phyloP scores from a whole-genome alignment of 2,113 vertebrate species.

The Boleophthalmus pectinirostris region DNA sequence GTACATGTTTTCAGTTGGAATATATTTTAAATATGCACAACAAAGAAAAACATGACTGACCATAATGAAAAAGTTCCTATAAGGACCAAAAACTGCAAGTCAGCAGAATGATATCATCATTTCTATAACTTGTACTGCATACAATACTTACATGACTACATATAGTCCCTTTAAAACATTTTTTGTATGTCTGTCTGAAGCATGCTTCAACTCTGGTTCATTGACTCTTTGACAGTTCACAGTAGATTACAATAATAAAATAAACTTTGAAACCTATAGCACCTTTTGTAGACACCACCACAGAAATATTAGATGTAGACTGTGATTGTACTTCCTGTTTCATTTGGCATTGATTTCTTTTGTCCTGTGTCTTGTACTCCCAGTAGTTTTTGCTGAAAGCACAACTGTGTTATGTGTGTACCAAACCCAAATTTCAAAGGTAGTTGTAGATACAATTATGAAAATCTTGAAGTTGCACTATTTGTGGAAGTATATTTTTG shows the following conservation, averaged over 20 bases:
- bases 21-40: neutral
- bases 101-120: neutral
- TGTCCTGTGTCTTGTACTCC: slow-evolving; percentile 17
- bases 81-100: neutral
- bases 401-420: slow-evolving; percentile 42
- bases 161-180: slow-evolving; percentile 6
- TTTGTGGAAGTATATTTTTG: slow-evolving; percentile 10
- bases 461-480: slow-evolving; percentile 21
- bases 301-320: neutral
- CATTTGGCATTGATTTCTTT: slow-evolving; percentile 20
- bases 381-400: slow-evolving; percentile 45
- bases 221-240: slow-evolving; percentile 20
- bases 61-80: neutral
- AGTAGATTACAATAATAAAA: slow-evolving; percentile 25
- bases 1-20: neutral
- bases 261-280: slow-evolving; percentile 26
- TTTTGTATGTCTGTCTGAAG: slow-evolving; percentile 23
- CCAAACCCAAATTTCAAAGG: slow-evolving; percentile 2
- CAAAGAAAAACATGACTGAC: neutral
- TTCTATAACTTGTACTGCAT: neutral
- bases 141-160: neutral
- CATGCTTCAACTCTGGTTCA: slow-evolving; percentile 35
- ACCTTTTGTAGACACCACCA: slow-evolving; percentile 22
- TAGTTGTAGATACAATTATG: slow-evolving; percentile 10
- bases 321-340: slow-evolving; percentile 6